Percentiles rank a stretch among this genome's conserved stretches.
Conservation (phyloP, 2,888 invertebrate species). For the Zygaena filipendulae region DNA sequence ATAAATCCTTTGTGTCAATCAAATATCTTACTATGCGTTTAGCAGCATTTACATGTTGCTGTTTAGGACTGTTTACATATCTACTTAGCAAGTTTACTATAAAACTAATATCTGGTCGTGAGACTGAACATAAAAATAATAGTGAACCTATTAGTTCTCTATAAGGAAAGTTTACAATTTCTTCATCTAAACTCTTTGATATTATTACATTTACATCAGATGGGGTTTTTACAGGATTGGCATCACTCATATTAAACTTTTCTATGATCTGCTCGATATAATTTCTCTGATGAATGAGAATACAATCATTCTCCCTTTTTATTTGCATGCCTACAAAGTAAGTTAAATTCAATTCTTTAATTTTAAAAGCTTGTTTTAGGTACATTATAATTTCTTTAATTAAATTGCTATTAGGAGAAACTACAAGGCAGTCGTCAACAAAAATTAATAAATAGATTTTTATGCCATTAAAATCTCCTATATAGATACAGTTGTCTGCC, state of each 20-base stretch:
- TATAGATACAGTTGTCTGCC: constrained; percentile 19
- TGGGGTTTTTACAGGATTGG: constrained; percentile 12
- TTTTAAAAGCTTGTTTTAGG: constrained; percentile 18
- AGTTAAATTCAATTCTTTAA: constrained; percentile 16
- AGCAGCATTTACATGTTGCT: constrained; percentile 16
- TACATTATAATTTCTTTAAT: constrained; percentile 11
- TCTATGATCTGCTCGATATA: constrained; percentile 17
- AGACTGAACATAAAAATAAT: constrained; percentile 16
- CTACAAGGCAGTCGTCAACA: constrained; percentile 22
- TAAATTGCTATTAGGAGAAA: constrained; percentile 11
- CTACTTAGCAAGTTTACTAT: constrained; percentile 17
- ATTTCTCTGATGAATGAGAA: constrained; percentile 16
- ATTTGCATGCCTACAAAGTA: constrained; percentile 22
- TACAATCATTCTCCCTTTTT: constrained; percentile 9
- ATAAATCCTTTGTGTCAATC: constrained; percentile 18
- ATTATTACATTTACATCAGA: constrained; percentile 13
- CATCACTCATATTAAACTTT: constrained; percentile 18
- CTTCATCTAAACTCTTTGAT: constrained; percentile 9
- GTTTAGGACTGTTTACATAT: constrained; percentile 17
- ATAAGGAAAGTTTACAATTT: constrained; percentile 13
- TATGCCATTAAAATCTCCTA: constrained; percentile 14
- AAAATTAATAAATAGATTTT: constrained; percentile 20
- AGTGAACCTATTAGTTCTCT: constrained; percentile 18
- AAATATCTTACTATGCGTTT: constrained; percentile 20
- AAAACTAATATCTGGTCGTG: constrained; percentile 16